Conservation (phyloP, 1,140 invertebrate genomes). For the Heliconius melpomene region DNA sequence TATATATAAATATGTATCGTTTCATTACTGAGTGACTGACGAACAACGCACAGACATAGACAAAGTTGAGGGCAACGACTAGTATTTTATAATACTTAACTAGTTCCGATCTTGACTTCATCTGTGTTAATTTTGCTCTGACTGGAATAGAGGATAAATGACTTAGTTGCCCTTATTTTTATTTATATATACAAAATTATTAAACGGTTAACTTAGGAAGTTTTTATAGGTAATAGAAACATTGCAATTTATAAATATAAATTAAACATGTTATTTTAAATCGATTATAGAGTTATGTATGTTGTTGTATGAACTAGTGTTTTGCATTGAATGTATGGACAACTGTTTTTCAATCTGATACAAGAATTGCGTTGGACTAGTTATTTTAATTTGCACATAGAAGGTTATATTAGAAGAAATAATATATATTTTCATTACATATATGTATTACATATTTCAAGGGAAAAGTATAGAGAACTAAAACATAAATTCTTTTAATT, state of each 20-base stretch:
- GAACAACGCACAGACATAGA: no score
- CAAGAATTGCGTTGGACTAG: neutral
- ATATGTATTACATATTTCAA: neutral
- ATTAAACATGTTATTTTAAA: conserved; percentile 4
- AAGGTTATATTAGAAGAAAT: neutral
- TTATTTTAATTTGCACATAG: neutral
- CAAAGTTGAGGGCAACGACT: no score
- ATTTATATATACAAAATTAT: neutral
- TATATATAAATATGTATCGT: no score
- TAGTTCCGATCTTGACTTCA: neutral
- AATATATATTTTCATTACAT: neutral
- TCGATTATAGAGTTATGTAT: neutral
- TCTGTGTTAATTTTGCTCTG: neutral
- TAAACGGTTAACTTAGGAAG: conserved; percentile 2
- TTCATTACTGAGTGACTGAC: no score
- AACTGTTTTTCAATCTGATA: neutral
- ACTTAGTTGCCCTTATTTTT: neutral
- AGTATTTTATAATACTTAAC: neutral
- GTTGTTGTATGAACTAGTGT: neutral
- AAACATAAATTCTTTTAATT: no score
- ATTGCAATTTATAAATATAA: conserved; percentile 8
- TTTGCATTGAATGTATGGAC: neutral
- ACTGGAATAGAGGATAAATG: neutral
- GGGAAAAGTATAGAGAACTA: no score
- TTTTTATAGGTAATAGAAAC: conserved; percentile 1